phyloP scores from a whole-genome alignment of 2,888 invertebrate genomes.

The Eupithecia subumbrata region DNA sequence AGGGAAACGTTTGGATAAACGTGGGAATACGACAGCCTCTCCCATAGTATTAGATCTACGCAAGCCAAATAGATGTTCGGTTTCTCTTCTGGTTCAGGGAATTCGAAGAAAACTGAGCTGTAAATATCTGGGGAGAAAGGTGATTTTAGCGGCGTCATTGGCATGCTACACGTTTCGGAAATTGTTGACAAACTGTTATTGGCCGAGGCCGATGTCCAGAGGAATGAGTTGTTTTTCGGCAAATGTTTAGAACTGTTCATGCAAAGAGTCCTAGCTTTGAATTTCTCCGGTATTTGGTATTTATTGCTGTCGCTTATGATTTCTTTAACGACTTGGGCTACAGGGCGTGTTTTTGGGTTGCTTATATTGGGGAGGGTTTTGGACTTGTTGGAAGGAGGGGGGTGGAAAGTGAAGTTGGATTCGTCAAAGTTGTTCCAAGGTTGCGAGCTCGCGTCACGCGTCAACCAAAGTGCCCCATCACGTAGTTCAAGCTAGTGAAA shows the following conservation, averaged over 20 bases:
- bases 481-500: slow-evolving; percentile 77
- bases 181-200: slow-evolving; percentile 68
- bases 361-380: slow-evolving; percentile 22
- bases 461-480: slow-evolving; percentile 68
- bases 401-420: slow-evolving; percentile 63
- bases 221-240: slow-evolving; percentile 67
- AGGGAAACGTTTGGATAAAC: slow-evolving; percentile 71
- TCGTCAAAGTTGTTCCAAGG: slow-evolving; percentile 76
- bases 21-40: slow-evolving; percentile 63
- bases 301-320: slow-evolving; percentile 64
- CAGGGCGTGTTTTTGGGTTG: slow-evolving; percentile 50
- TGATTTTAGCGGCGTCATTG: slow-evolving; percentile 51
- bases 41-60: slow-evolving; percentile 78
- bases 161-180: slow-evolving; percentile 66
- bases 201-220: slow-evolving; percentile 60
- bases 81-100: slow-evolving; percentile 57
- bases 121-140: slow-evolving; percentile 69
- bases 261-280: slow-evolving; percentile 56
- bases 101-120: slow-evolving; percentile 76
- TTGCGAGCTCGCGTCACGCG: slow-evolving; percentile 48
- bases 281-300: slow-evolving; percentile 65
- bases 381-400: slow-evolving; percentile 53
- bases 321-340: slow-evolving; percentile 66
- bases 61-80: slow-evolving; percentile 63
- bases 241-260: slow-evolving; percentile 52